Conservation (phyloP, 2,888 invertebrate genomes). For the Drosophila yooni region DNA sequence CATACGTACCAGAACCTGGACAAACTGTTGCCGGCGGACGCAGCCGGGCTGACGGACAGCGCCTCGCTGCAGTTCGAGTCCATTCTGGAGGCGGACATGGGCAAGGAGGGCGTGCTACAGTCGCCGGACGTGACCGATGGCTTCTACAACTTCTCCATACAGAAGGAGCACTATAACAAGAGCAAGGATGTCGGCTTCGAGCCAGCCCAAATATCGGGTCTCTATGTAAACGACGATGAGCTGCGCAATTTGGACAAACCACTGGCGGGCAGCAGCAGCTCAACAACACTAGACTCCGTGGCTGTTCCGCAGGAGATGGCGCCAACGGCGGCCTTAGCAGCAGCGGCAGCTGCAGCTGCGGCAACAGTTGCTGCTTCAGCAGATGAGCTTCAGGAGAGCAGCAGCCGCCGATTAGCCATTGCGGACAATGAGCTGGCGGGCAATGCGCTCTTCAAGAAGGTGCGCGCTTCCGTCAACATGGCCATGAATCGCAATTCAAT, state of each 20-base stretch:
- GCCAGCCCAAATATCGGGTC: slow-evolving; percentile 77
- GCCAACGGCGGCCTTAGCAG: slow-evolving; percentile 40
- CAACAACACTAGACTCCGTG: slow-evolving; percentile 41
- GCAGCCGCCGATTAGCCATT: slow-evolving; percentile 37
- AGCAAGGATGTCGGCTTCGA: slow-evolving; percentile 80
- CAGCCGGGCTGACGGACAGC: slow-evolving; percentile 80
- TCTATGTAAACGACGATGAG: slow-evolving; percentile 83
- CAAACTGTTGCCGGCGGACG: slow-evolving; percentile 62
- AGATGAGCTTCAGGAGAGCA: slow-evolving; percentile 31
- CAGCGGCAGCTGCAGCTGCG: slow-evolving; percentile 29
- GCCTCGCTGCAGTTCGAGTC: slow-evolving; percentile 85
- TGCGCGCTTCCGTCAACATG: slow-evolving; percentile 83
- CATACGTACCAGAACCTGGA: slow-evolving; percentile 82
- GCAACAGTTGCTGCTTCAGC: slow-evolving; percentile 3
- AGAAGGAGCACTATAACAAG: slow-evolving; percentile 84
- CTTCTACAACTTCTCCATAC: slow-evolving; percentile 84
- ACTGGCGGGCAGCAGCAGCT: slow-evolving; percentile 44
- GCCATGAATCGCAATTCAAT: slow-evolving; percentile 75
- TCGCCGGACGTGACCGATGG: slow-evolving; percentile 85
- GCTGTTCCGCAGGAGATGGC: slow-evolving; percentile 41
- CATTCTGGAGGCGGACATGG: slow-evolving; percentile 83
- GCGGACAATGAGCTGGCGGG: slow-evolving; percentile 82
- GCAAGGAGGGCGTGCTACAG: slow-evolving; percentile 79
- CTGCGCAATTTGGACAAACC: slow-evolving; percentile 82
- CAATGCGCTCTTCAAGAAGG: slow-evolving; percentile 85